Base-by-base conservation (phyloP, 2,888 invertebrate genomes). In the Cheilosia vernalis region DNA sequence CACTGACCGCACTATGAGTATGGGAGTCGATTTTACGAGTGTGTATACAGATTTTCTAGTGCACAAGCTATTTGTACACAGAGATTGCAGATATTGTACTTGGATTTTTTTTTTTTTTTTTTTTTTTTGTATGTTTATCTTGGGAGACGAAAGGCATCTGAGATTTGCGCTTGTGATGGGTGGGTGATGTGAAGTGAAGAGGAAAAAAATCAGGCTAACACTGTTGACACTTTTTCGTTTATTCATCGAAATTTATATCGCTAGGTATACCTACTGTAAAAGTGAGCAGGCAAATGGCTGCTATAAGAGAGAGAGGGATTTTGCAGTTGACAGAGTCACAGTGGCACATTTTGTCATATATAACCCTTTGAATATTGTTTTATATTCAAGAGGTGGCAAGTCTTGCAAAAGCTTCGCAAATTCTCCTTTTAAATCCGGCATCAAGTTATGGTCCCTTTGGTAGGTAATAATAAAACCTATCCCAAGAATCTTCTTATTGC, bases 1-100 rank as follows among this genome's bases (percentile, higher is more conserved):
- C 84, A 84, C 60, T 84, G 84, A 84, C 80, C 79, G 84, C 63
- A 56, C 27, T 63, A 66, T 66, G 73, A 21, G 44, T 33, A 44
- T 55, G 60, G 21, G 53, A 40, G 53, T 77, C 49, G 40, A 47
- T 44, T 37, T 53, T 51, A 21, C n/a, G 13, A 44, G 17, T 47
- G 9, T 17, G 47, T 24, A 24, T 51, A 24, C 6, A 53, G 70
- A 70, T 60, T 72, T 61, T 70, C 58, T 70, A 58, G 47, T 33
- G 24, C 40, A 17, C 13, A 19, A 58, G 19, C 19, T 53, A 15
- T 17, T 51, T 47, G 47, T 47, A 47, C 44, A 30, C 47, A 42
- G 19, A 60, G 27, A 58, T 49, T 51, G 24, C 30, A 1, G n/a
- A 37, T n/a, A 56, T n/a, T 37, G 30, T 30, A 30, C 30, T 30